These are phyloP conservation scores for Bergia sp. DNA, from an alignment of 92 coral and sea anemone species.

Conservation along the genomic window DNA sequence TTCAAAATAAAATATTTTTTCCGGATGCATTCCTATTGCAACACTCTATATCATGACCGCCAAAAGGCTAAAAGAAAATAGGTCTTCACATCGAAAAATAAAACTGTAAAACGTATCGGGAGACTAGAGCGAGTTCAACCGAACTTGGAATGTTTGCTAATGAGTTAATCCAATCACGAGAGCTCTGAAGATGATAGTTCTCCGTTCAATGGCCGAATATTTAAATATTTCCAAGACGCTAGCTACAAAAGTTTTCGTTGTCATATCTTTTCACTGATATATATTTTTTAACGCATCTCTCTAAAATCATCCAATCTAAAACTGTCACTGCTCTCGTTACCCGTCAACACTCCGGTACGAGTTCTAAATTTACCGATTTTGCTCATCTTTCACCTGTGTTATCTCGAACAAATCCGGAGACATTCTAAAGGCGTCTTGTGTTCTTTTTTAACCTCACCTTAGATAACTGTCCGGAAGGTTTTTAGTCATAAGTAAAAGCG, in stretches of 20 bases:
- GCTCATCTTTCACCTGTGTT: conserved; percentile 43
- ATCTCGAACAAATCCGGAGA: conserved; percentile 43
- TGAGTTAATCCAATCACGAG: conserved; percentile 81
- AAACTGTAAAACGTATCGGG: conserved; percentile 22
- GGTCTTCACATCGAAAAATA: conserved; percentile 14
- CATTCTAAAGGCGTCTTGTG: conserved; percentile 29
- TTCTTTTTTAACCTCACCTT: conserved; percentile 42
- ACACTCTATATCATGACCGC: conserved; percentile 39
- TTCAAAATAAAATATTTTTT: conserved; percentile 21
- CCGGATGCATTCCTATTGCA: conserved; percentile 5
- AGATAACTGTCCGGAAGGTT: conserved; percentile 60
- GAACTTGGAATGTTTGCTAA: conserved; percentile 70
- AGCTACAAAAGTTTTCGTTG: not conserved
- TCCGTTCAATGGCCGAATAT: conserved; percentile 67
- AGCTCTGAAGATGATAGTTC: conserved; percentile 61
- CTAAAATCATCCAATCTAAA: not conserved
- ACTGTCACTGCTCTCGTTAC: not conserved
- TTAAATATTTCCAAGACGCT: conserved; percentile 44
- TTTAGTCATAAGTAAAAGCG: not conserved
- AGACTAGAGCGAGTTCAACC: conserved; percentile 50
- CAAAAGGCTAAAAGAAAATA: conserved; percentile 52
- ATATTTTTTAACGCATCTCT: conserved; percentile 8
- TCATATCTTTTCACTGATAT: not conserved
- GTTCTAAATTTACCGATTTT: conserved; percentile 42
- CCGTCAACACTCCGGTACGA: conserved; percentile 6